These are phyloP conservation scores for Astyanax mexicanus DNA, from an alignment of 2,797 vertebrate genomes.

Conservation along the genomic window DNA sequence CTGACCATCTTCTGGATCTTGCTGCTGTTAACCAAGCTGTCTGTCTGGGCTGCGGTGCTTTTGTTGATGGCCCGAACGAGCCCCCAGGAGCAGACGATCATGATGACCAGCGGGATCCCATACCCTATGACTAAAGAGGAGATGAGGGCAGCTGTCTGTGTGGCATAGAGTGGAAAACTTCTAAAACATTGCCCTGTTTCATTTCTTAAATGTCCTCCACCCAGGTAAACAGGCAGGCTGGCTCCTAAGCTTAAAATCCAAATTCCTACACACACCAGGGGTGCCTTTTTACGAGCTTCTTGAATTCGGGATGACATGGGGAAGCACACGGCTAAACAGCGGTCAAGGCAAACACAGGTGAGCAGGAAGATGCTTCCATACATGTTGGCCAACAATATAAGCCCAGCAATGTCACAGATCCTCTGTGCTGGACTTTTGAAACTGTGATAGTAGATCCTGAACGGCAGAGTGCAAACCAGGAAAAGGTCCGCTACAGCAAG, in stretches of 20 bases:
- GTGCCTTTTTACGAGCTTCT: slow-evolving; percentile 66
- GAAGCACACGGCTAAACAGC: slow-evolving; percentile 75
- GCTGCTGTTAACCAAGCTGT: slow-evolving; percentile 65
- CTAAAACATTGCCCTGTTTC: slow-evolving; percentile 61
- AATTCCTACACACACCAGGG: slow-evolving; percentile 69
- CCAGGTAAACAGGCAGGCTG: slow-evolving; percentile 64
- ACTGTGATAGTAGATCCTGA: slow-evolving; percentile 69
- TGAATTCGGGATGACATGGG: slow-evolving; percentile 68
- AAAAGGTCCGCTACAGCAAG: slow-evolving; percentile 74
- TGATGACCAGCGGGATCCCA: slow-evolving; percentile 67
- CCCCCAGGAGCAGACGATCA: slow-evolving; percentile 72
- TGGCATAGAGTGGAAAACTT: slow-evolving; percentile 59
- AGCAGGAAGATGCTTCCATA: slow-evolving; percentile 82
- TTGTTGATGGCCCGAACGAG: slow-evolving; percentile 66
- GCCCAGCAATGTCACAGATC: slow-evolving; percentile 64
- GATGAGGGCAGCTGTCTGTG: slow-evolving; percentile 16
- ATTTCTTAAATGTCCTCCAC: accelerated
- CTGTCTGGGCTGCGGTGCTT: slow-evolving; percentile 69
- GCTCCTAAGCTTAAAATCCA: slow-evolving; percentile 73
- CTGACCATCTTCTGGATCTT: slow-evolving; percentile 75
- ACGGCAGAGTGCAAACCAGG: slow-evolving; percentile 72
- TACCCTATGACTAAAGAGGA: slow-evolving; percentile 68
- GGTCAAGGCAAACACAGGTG: slow-evolving; percentile 75
- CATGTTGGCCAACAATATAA: slow-evolving; percentile 79
- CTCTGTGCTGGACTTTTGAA: accelerated